Evolutionary conservation across 2,888 invertebrate species (phyloP).

Genomic region (Euphydryas editha): DNA sequence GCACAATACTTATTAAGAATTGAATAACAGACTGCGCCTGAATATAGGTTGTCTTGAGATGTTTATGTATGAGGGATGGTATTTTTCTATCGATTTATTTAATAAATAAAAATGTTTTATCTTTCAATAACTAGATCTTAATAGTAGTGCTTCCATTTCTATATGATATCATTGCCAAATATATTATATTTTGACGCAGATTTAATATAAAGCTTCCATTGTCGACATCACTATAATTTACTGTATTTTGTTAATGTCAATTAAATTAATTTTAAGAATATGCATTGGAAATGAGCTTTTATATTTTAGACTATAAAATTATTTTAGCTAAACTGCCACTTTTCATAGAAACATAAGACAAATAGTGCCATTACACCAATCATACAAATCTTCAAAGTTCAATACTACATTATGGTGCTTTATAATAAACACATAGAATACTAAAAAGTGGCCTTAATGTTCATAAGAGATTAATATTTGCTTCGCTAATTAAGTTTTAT

Average conservation of each 20-base stretch:
- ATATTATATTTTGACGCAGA: constrained; percentile 51
- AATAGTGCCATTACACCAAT: constrained; percentile 48
- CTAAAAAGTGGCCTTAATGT: constrained; percentile 68
- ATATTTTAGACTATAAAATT: constrained; percentile 32
- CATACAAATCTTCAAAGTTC: constrained; percentile 18
- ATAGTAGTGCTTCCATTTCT: constrained; percentile 67
- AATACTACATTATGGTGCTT: constrained; percentile 58
- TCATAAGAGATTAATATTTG: constrained; percentile 46
- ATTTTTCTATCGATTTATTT: constrained; percentile 33
- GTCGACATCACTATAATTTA: constrained; percentile 53
- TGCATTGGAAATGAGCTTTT: constrained; percentile 46
- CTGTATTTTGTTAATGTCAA: constrained; percentile 38
- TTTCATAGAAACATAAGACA: constrained; percentile 29
- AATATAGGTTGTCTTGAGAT: constrained; percentile 19
- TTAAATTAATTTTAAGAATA: constrained; percentile 40
- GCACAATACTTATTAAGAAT: constrained; percentile 21
- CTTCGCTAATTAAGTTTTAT: constrained; percentile 54
- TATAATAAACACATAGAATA: constrained; percentile 46
- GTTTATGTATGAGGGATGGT: constrained; percentile 27
- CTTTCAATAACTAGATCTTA: constrained; percentile 44
- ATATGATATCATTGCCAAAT: constrained; percentile 61
- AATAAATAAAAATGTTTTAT: constrained; percentile 39
- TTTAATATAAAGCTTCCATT: constrained; percentile 48
- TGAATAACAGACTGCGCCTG: background rate
- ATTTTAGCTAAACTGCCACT: constrained; percentile 31